Base-by-base conservation (phyloP, 2,113 vertebrate species). In the Spea multiplicata region DNA sequence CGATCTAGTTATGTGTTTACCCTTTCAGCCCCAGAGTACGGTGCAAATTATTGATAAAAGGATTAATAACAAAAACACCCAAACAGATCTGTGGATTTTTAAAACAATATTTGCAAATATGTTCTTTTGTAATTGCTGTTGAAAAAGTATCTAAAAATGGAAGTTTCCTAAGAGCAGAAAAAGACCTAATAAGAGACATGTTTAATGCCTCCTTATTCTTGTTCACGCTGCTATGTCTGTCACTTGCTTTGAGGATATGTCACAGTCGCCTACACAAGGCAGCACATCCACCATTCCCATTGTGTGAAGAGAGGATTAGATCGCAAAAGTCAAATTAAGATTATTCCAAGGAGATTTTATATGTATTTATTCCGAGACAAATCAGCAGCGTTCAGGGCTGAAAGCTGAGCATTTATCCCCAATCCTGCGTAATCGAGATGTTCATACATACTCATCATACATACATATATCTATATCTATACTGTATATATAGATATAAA, bases 311-410 rank as follows among this genome's bases (percentile, higher is more conserved):
- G 66, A 61, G 66, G 75, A 70, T 77, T 77, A 77, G 17, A 50
- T 49, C 0, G 46, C 9, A 77, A 62, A 77, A 77, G 75, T 70
- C 75, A 70, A 70, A 62, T 70, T 77, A 59, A 77, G 75, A 77
- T 77, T 77, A 77, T 77, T 69, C 66, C 45, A 62, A 77, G 67
- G 16, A 77, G 66, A 77, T 70, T 77, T 77, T 48, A 53, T 30
- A 62, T 70, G 66, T 61, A 76, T 76, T 76, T 76, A 76, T 72
- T 72, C 50, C 57, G 4, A 72, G 17, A 17, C 50, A 57, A 57
- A 72, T 70, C 66, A 62, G 52, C 9, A 76, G 50, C 12, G 48
- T 66, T 66, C 47, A 66, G 45, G 4, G 16, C 13, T 67, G 49
- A 68, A 53, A 16, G 68, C 75, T 70, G 50, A 8, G 61, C 70